These are phyloP conservation scores for Cichlasoma orientale DNA, from an alignment of 2,797 vertebrate species.

Conservation along the genomic window DNA sequence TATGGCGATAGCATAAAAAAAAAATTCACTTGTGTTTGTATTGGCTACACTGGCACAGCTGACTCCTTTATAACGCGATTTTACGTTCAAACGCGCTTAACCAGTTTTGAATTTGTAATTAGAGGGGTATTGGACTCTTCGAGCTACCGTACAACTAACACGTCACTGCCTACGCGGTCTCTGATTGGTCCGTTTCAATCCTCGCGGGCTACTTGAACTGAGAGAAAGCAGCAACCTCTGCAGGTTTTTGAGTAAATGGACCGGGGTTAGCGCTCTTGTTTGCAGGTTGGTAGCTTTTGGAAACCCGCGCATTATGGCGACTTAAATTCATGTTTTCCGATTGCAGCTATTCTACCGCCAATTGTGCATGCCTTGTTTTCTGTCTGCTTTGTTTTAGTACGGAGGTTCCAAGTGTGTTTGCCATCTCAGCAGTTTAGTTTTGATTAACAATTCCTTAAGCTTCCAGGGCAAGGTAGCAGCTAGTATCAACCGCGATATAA, in stretches of 20 bases:
- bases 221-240: constrained; percentile 51
- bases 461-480: not conserved
- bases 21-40: not conserved
- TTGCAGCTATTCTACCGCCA: not conserved
- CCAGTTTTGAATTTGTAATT: constrained; percentile 70
- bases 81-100: constrained; percentile 16
- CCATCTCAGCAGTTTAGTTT: constrained; percentile 59
- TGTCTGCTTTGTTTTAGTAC: not conserved
- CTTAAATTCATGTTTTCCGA: not conserved
- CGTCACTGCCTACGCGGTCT: constrained; percentile 40
- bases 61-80: not conserved
- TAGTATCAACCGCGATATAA: constrained; percentile 13
- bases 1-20: not conserved
- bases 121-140: constrained; percentile 8
- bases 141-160: constrained; percentile 39
- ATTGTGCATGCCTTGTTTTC: not conserved
- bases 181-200: constrained; percentile 96
- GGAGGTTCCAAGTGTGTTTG: constrained; percentile 30
- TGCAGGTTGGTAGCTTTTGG: constrained; percentile 24
- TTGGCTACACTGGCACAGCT: not conserved
- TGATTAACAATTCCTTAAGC: not conserved
- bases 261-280: not conserved
- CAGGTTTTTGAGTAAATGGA: constrained; percentile 40
- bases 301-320: constrained; percentile 24
- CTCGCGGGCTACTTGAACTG: constrained; percentile 99